Conservation (phyloP, 2,797 vertebrate genomes). For the Balearica regulorum region DNA sequence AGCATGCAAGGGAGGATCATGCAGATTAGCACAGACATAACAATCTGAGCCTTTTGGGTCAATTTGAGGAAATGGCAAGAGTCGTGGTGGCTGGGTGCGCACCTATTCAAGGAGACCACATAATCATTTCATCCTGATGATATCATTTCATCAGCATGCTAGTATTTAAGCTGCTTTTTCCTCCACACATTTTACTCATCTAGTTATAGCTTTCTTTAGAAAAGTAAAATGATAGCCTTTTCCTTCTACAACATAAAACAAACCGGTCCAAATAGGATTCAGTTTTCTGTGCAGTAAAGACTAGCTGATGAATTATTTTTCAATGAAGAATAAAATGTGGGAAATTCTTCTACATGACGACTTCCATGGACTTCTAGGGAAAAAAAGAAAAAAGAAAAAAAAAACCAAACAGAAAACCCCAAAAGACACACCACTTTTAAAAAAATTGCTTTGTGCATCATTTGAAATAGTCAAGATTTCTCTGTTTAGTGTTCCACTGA, state of each 20-base stretch:
- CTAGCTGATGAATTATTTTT: background rate
- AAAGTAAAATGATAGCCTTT: background rate
- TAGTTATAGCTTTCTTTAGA: background rate
- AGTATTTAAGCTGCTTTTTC: background rate
- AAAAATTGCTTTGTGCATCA: background rate
- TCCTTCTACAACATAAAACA: background rate
- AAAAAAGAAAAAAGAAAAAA: too few species aligned
- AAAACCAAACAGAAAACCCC: too few species aligned
- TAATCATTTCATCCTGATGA: slow-evolving; percentile 16
- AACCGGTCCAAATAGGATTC: background rate
- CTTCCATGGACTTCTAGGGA: background rate
- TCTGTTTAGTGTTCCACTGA: background rate
- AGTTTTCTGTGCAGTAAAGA: background rate
- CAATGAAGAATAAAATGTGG: background rate
- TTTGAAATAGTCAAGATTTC: background rate
- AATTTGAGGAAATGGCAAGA: slow-evolving; percentile 49
- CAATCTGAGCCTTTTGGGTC: slow-evolving; percentile 5
- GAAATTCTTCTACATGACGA: background rate
- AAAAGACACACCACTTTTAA: background rate
- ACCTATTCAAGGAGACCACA: slow-evolving; percentile 41
- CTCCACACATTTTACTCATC: background rate
- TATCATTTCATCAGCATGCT: slow-evolving; percentile 12
- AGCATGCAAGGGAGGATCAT: slow-evolving; percentile 1
- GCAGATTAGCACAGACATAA: slow-evolving; percentile 46
- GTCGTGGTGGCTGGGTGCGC: background rate